Conservation (phyloP, 1,140 invertebrate genomes). For the Cryptotermes secundus region DNA sequence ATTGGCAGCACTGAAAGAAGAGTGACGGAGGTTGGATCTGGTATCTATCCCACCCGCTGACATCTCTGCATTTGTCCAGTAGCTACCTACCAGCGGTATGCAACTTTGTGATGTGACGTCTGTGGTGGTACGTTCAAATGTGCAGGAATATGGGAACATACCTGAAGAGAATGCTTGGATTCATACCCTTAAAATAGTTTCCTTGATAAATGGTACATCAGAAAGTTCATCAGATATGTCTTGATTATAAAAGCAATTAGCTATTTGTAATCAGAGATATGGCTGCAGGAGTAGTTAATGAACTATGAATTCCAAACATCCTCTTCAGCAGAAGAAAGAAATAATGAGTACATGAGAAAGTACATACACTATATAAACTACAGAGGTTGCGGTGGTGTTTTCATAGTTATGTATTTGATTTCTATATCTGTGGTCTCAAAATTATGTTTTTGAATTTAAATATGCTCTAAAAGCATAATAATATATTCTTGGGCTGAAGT, state of each 20-base stretch:
- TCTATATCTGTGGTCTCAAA: background rate
- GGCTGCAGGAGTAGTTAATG: background rate
- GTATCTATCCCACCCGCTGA: background rate
- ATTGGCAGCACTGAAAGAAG: slow-evolving; percentile 56
- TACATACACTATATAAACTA: background rate
- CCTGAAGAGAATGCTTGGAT: background rate
- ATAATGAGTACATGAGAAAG: background rate
- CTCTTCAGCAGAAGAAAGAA: background rate
- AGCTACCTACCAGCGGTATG: background rate
- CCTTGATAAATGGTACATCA: background rate
- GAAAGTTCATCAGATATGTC: background rate
- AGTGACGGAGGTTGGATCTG: slow-evolving; percentile 45
- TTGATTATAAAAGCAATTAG: background rate
- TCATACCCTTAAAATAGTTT: background rate
- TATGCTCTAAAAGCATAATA: background rate
- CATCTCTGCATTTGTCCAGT: slow-evolving; percentile 30
- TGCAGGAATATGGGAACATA: background rate
- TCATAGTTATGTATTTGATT: background rate
- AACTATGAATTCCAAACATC: background rate
- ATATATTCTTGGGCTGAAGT: background rate
- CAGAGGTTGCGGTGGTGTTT: background rate
- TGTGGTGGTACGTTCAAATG: background rate
- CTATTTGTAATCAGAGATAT: too few species aligned
- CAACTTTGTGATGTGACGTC: background rate
- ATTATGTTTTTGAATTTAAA: background rate